These are phyloP conservation scores for Agrochola lota DNA, from an alignment of 2,888 invertebrate genomes.

Conservation along the genomic window DNA sequence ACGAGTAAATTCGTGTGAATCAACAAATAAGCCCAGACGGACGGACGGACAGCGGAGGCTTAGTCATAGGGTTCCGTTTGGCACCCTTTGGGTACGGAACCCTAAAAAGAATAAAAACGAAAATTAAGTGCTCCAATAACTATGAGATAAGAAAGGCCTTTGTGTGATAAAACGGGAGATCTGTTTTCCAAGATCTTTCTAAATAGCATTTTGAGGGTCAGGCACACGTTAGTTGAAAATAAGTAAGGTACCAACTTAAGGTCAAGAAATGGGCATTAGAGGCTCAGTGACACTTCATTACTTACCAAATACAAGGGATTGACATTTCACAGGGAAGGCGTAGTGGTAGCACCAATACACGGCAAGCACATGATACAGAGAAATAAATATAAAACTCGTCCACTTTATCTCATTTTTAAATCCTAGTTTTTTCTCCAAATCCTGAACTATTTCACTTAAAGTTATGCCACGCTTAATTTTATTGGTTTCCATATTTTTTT, in stretches of 20 bases:
- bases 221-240: slow-evolving; percentile 5
- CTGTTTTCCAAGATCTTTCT: slow-evolving; percentile 33
- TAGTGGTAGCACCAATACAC: slow-evolving; percentile 85
- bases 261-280: slow-evolving; percentile 13
- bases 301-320: slow-evolving; percentile 84
- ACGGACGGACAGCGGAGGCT: too few species aligned
- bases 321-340: slow-evolving; percentile 86
- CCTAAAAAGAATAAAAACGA: background rate
- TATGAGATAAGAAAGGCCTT: slow-evolving; percentile 41
- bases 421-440: slow-evolving; percentile 82
- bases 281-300: slow-evolving; percentile 8
- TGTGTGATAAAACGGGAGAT: slow-evolving; percentile 30
- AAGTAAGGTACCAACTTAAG: slow-evolving; percentile 10
- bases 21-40: too few species aligned
- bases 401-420: slow-evolving; percentile 88
- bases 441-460: slow-evolving; percentile 77
- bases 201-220: slow-evolving; percentile 27
- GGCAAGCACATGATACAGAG: slow-evolving; percentile 82
- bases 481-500: slow-evolving; percentile 51
- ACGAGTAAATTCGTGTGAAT: too few species aligned
- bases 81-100: too few species aligned
- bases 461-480: slow-evolving; percentile 69
- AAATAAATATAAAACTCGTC: slow-evolving; percentile 80
- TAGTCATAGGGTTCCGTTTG: too few species aligned
- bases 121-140: slow-evolving; percentile 27